Percentiles rank a stretch among this genome's conserved stretches.
Evolutionary conservation across 2,113 vertebrate species (phyloP).

Genomic region (Pelobates fuscus): DNA sequence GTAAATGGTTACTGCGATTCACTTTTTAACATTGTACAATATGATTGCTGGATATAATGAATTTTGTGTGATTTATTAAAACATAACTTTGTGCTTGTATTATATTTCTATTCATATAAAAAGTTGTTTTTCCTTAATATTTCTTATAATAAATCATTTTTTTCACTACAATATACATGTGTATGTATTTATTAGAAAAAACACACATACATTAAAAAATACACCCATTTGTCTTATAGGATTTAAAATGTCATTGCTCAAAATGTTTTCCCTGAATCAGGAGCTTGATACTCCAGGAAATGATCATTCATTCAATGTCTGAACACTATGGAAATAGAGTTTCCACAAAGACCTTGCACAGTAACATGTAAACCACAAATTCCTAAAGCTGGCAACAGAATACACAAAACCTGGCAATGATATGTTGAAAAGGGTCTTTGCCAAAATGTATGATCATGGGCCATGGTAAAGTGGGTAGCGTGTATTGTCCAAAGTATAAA

Average conservation of each 20-base stretch:
- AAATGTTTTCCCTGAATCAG: constrained; percentile 51
- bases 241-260: constrained; percentile 52
- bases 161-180: too few relatives aligned
- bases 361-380: constrained; percentile 29
- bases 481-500: constrained; percentile 19
- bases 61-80: too few relatives aligned
- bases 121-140: too few relatives aligned
- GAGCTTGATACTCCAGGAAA: constrained; percentile 58
- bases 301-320: constrained; percentile 52
- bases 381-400: constrained; percentile 19
- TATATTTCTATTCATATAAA: too few relatives aligned
- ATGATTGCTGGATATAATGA: too few relatives aligned
- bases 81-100: too few relatives aligned
- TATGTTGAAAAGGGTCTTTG: constrained; percentile 27
- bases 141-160: too few relatives aligned
- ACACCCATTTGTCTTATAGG: constrained; percentile 10
- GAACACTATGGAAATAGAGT: constrained; percentile 60
- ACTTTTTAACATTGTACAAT: too few relatives aligned
- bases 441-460: constrained; percentile 22
- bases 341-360: constrained; percentile 54
- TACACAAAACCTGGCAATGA: constrained; percentile 19
- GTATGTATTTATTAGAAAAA: too few relatives aligned
- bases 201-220: too few relatives aligned
- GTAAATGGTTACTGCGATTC: too few relatives aligned
- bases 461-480: constrained; percentile 36